These are phyloP conservation scores for Callyntrura guangdongensis DNA, from an alignment of 2,888 invertebrate genomes.

Conservation along the genomic window DNA sequence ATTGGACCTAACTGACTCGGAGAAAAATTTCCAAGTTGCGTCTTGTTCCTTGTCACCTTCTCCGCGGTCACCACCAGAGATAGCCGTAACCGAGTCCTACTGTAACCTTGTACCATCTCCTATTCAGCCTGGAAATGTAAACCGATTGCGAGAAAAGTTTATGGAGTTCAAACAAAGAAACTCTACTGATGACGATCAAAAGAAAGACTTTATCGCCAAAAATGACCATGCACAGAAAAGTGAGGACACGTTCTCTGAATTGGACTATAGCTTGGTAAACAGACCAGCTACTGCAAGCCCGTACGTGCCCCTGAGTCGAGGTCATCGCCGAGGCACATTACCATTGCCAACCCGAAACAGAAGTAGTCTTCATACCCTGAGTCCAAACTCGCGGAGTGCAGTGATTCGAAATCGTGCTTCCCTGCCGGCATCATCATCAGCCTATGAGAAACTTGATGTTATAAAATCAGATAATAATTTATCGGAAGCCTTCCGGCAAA, in stretches of 20 bases:
- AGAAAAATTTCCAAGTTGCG: slow-evolving; percentile 28
- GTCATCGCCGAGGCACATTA: slow-evolving; percentile 4
- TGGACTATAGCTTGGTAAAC: neutral
- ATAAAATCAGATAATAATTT: slow-evolving; percentile 61
- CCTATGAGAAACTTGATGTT: slow-evolving; percentile 45
- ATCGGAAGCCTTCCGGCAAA: slow-evolving; percentile 50
- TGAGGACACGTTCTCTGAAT: slow-evolving; percentile 1
- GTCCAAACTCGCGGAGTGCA: slow-evolving; percentile 3
- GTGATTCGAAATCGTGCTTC: neutral
- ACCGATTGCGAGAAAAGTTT: slow-evolving; percentile 68
- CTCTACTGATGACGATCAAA: slow-evolving; percentile 16
- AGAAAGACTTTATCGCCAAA: neutral
- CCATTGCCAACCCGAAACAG: neutral
- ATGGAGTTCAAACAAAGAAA: slow-evolving; percentile 51
- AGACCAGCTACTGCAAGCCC: slow-evolving; percentile 50
- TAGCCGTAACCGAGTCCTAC: neutral
- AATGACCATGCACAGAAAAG: neutral
- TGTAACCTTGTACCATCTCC: slow-evolving; percentile 52
- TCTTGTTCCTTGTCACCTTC: slow-evolving; percentile 53
- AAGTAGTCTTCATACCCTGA: slow-evolving; percentile 37
- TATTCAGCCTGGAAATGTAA: slow-evolving; percentile 67
- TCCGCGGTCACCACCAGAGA: slow-evolving; percentile 42
- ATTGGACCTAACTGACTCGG: slow-evolving; percentile 37
- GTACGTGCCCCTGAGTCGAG: neutral
- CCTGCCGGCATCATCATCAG: slow-evolving; percentile 2